Base-by-base conservation (phyloP, 1,140 invertebrate genomes). In the Diachasmimorpha longicaudata region DNA sequence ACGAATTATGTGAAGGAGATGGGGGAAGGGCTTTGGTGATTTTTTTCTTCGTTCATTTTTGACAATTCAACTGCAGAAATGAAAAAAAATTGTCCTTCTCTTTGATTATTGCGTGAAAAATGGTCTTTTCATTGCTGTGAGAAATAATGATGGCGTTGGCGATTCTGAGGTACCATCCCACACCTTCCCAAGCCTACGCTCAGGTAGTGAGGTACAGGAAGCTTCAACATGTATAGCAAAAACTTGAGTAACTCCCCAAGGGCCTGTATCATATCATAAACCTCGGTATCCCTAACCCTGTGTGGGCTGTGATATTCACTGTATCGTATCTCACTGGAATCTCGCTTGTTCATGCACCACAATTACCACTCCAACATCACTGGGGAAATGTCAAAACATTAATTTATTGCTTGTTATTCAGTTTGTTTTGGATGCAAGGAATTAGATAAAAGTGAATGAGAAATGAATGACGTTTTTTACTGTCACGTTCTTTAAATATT, bases 291-390 rank as follows among this genome's bases (percentile, higher is more conserved):
- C 58, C 37, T 19, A 72, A 14, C 31, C 36, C n/a, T 23, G 19
- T 67, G 73, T 74, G 19, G 73, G 72, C 48, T 68, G 58, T 14
- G 46, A 74, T 68, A 67, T 23, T 67, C 46, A 42, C 37, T 74
- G 11, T 68, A 74, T 74, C 72, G 39, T 67, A 74, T 74, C 39
- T 42, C 25, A 13, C 2, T 74, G 42, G 39, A 68, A 74, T 74
- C 48, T 74, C 25, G 58, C 3, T 25, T 11, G 23, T 63, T 25
- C 58, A 63, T 58, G 52, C 21, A 25, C 58, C 14, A 31, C 21
- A 63, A 63, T 63, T 63, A 63, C 58, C 58, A 58, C 14, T 58
- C 21, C 16, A 21, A 58, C 14, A 21, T 16, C 52, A 63, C 58
- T 25, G 23, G 23, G 39, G 14, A 25, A 63, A 63, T 31, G 58